phyloP scores from a whole-genome alignment of 2,888 invertebrate species.

The Athalia rosae region DNA sequence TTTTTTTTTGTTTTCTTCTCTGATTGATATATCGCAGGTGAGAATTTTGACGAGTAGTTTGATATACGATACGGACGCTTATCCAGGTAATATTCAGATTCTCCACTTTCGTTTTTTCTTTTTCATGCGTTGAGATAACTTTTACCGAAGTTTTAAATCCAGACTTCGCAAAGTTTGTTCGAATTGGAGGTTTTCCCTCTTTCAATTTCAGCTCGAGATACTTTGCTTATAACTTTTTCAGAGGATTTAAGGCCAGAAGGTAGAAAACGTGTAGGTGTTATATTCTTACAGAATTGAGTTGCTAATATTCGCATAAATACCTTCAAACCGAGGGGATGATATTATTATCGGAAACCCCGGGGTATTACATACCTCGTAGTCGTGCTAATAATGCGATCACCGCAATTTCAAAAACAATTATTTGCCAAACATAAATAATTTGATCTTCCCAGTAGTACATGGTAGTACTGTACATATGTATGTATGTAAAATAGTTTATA shows the following conservation, averaged over 20 bases:
- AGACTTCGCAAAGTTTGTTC: constrained; percentile 40
- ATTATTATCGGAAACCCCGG: background rate
- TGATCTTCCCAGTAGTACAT: background rate
- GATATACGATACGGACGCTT: constrained; percentile 1
- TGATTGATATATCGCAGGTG: background rate
- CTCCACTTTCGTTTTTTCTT: background rate
- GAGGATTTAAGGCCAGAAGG: constrained; percentile 11
- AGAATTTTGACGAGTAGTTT: constrained; percentile 20
- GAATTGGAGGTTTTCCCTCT: constrained; percentile 24
- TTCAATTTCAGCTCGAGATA: constrained; percentile 38
- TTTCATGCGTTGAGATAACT: constrained; percentile 20
- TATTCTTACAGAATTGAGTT: constrained; percentile 8
- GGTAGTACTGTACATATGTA: background rate
- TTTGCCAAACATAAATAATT: too few species aligned
- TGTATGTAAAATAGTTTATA: constrained; percentile 4
- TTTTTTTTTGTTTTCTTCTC: background rate
- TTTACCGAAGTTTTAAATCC: constrained; percentile 27
- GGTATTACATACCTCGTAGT: too few species aligned
- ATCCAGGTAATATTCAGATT: constrained; percentile 27
- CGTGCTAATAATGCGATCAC: too few species aligned
- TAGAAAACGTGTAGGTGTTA: constrained; percentile 23
- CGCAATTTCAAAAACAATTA: too few species aligned
- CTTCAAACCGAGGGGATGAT: background rate
- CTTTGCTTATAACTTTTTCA: constrained; percentile 33
- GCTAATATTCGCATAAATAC: constrained; percentile 6